phyloP scores from a whole-genome alignment of 2,888 invertebrate species.

The Neoitamus cyanurus region DNA sequence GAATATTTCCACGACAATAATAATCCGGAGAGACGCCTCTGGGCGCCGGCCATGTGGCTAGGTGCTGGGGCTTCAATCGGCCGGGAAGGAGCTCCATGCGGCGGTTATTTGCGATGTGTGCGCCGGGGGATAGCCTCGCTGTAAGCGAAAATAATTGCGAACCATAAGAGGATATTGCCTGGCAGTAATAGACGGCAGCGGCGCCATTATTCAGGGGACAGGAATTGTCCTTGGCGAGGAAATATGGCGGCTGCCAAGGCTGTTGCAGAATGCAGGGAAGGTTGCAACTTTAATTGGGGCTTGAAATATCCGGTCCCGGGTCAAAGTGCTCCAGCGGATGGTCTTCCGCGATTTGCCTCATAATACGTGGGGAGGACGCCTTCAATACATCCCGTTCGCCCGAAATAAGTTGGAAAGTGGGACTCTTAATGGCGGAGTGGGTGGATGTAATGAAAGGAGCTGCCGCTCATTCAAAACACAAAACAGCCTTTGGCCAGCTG shows the following conservation, averaged over 20 bases:
- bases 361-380: not conserved
- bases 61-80: not conserved
- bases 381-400: not conserved
- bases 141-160: conserved; percentile 9
- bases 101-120: conserved; percentile 26
- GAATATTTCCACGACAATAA: not conserved
- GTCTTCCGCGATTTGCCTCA: not conserved
- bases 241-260: not conserved
- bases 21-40: not conserved
- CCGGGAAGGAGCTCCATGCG: not conserved
- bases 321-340: not conserved
- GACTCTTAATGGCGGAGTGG: not conserved
- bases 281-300: not conserved
- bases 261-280: not conserved
- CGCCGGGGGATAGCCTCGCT: not conserved
- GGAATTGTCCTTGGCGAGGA: not conserved
- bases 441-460: not conserved
- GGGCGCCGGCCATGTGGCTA: not conserved
- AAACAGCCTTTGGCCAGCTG: not conserved
- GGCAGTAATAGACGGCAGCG: not conserved
- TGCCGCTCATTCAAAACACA: not conserved
- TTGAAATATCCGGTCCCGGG: not conserved
- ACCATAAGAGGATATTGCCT: not conserved
- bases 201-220: not conserved
- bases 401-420: not conserved